Percentiles rank a stretch among this genome's conserved stretches.
These are phyloP conservation scores for Cynaeus angustus DNA, from an alignment of 2,888 invertebrate species.

Conservation along the genomic window DNA sequence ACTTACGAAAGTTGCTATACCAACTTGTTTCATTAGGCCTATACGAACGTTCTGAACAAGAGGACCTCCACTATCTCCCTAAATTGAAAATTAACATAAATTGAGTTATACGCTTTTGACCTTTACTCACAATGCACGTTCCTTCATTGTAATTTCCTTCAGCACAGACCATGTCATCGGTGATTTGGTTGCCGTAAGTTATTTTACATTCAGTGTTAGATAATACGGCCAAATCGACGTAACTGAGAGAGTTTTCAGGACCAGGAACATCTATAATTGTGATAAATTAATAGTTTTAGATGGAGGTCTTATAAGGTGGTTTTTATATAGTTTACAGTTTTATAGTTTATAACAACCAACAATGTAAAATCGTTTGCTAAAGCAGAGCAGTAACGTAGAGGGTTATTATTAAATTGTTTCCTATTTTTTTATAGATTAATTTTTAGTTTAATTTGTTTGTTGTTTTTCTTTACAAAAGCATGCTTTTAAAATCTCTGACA, in stretches of 20 bases:
- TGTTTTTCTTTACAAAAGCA: no score
- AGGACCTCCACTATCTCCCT: constrained; percentile 16
- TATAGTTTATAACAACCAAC: no score
- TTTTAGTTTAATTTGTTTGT: no score
- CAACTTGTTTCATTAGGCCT: constrained; percentile 12
- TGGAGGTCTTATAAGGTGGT: no score
- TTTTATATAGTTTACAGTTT: no score
- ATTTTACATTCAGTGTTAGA: constrained; percentile 8
- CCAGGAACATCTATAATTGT: constrained; percentile 7
- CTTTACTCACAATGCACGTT: constrained; percentile 10
- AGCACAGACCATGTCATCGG: constrained; percentile 17
- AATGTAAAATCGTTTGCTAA: no score
- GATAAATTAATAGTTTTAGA: not conserved
- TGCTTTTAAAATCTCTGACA: no score
- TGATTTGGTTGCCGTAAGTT: constrained; percentile 20
- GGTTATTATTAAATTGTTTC: no score
- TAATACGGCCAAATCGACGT: constrained; percentile 14
- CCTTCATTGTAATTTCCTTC: constrained; percentile 19
- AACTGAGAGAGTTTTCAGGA: constrained; percentile 16
- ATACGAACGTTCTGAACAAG: constrained; percentile 10
- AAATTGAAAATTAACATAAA: not conserved
- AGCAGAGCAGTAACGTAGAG: no score
- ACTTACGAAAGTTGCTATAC: constrained; percentile 28
- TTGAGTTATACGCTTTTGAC: not conserved
- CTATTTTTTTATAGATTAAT: no score